Base-by-base conservation (phyloP, 2,113 vertebrate species). In the Bubo blakistoni region DNA sequence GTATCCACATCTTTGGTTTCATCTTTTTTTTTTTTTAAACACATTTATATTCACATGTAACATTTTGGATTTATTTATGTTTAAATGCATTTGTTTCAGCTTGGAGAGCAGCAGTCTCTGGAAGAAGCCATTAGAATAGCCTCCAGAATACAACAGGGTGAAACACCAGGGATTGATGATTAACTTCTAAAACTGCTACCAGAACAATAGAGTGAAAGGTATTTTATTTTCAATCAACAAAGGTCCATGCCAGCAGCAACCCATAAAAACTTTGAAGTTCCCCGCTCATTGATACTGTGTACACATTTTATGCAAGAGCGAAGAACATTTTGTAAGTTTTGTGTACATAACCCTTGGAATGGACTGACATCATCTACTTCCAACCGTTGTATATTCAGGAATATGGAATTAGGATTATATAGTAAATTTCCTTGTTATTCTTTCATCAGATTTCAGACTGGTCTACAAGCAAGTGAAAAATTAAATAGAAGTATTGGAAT, bases 111-210 rank as follows among this genome's bases (percentile, higher is more conserved):
- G 94, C 99, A 99, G 71, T 99, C 99, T 44, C 97, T 99, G 97
- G 99, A 99, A 98, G 99, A 99, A 98, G 99, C 99, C 98, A 99
- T 99, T 97, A 98, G 99, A 98, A 99, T 99, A 98, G 99, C 99
- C 81, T 99, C 99, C 74, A 98, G 99, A 97, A 99, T 99, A 98
- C 99, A 99, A 73, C 99, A 99, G 96, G 99, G 99, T 94, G 99
- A 99, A 97, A 99, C 99, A 4, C 99, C 99, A 21, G 99, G 99
- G 71, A 97, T 99, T 95, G 99, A 99, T 92, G 99, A 99, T 98
- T 99, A 98, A 99, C 90, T 92, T 81, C 63, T 58, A 80, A 69
- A 94, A 93, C 92, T 94, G 90, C 91, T 96, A 91, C 83, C 63
- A 94, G 91, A 97, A 97, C 97, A 97, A 91, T 97, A 97, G 96